A percentile compares a stretch with the other conserved stretches of the same genome.
Evolutionary conservation across 1,140 invertebrate genomes (phyloP).

Genomic region (Holotrichia oblita): DNA sequence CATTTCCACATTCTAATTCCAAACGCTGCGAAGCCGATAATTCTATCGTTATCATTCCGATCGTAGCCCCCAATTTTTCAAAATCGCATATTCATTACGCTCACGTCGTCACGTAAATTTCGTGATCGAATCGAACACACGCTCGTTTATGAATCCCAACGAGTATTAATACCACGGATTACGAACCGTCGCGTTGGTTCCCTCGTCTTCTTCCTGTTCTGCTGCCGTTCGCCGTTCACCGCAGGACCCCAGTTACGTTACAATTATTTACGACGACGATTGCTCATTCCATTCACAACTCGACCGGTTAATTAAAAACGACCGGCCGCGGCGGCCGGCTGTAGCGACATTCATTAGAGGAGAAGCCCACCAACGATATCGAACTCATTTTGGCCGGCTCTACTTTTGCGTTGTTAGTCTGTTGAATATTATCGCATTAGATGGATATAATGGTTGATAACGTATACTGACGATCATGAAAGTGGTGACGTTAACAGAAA

Average conservation of each 20-base stretch:
- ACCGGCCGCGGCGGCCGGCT: background rate
- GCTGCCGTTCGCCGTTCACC: background rate
- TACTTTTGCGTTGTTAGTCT: too few relatives aligned
- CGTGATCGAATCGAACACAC: background rate
- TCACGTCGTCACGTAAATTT: background rate
- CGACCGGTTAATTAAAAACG: conserved; percentile 1
- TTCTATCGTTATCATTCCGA: background rate
- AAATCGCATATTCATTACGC: conserved; percentile 12
- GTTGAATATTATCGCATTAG: too few relatives aligned
- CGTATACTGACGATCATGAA: too few relatives aligned
- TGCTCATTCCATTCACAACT: conserved; percentile 20
- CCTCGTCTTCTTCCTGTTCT: background rate
- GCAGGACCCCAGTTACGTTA: background rate
- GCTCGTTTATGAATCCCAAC: background rate
- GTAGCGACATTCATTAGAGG: background rate
- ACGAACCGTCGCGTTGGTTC: background rate
- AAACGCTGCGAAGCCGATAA: too few relatives aligned
- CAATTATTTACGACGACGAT: conserved; percentile 10
- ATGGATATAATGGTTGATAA: too few relatives aligned
- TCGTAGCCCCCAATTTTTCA: background rate
- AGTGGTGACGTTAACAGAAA: too few relatives aligned
- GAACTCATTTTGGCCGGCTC: background rate
- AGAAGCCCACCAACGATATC: background rate
- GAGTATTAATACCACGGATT: background rate
- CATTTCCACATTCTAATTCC: too few relatives aligned